Evolutionary conservation across 2,113 vertebrate genomes (phyloP).

Genomic region (Xiphophorus couchianus): DNA sequence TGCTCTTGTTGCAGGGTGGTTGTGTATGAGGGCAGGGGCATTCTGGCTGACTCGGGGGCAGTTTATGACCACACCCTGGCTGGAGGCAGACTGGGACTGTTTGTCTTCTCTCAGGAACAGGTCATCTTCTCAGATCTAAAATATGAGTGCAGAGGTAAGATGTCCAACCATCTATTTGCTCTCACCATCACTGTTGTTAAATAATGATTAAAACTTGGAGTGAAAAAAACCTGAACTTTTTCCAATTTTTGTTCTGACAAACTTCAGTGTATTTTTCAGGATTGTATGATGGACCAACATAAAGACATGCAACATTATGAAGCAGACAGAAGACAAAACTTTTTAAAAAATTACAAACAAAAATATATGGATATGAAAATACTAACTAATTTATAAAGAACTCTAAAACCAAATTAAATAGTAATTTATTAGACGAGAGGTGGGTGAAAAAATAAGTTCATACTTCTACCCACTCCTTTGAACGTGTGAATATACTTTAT

Average conservation of each 20-base stretch:
- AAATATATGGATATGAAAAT: too few relatives aligned
- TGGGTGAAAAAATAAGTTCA: too few relatives aligned
- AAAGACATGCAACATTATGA: background rate
- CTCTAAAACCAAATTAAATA: too few relatives aligned
- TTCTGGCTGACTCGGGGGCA: conserved; percentile 93
- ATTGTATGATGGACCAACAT: background rate
- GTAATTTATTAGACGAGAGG: too few relatives aligned
- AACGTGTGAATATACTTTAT: too few relatives aligned
- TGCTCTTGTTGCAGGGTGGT: conserved; percentile 82
- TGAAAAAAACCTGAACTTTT: background rate
- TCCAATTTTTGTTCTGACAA: background rate
- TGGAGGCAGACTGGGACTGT: conserved; percentile 92
- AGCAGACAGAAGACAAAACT: background rate
- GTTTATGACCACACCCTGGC: conserved; percentile 93
- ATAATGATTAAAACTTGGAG: too few relatives aligned
- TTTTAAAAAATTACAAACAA: background rate
- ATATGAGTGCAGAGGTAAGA: conserved; percentile 96
- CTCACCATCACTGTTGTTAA: background rate
- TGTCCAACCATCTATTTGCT: background rate
- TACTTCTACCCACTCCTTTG: too few relatives aligned
- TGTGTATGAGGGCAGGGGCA: conserved; percentile 92
- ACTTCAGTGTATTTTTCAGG: background rate
- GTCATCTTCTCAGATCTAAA: conserved; percentile 97
- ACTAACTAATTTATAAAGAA: too few relatives aligned
- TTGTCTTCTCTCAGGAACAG: conserved; percentile 98